A percentile compares a stretch with the other conserved stretches of the same genome.
Evolutionary conservation across 2,888 invertebrate genomes (phyloP).

Genomic region (Cataglyphis livida): DNA sequence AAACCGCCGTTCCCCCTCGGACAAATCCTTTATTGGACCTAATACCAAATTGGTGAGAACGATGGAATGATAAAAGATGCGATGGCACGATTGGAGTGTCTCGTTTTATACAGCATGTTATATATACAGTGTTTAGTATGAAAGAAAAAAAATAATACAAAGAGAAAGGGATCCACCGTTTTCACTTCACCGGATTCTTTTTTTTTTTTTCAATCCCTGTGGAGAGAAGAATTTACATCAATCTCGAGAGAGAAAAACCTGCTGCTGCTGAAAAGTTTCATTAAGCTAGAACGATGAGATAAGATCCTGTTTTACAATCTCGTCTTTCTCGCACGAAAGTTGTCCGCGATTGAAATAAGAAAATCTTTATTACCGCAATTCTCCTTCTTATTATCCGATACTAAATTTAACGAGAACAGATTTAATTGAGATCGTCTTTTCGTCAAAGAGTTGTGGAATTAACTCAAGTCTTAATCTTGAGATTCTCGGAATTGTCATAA

Average conservation of each 20-base stretch:
- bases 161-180: background rate
- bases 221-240: background rate
- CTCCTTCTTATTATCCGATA: background rate
- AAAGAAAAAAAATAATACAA: background rate
- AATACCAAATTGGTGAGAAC: slow-evolving; percentile 17
- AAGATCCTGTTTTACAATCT: background rate
- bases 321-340: slow-evolving; percentile 1
- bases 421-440: slow-evolving; percentile 29
- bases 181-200: background rate
- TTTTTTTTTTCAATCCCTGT: background rate
- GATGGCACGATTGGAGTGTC: background rate
- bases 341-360: background rate
- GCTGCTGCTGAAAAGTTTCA: slow-evolving; percentile 30
- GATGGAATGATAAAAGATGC: slow-evolving; percentile 10
- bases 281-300: background rate
- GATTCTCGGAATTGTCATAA: slow-evolving; percentile 13
- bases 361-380: background rate
- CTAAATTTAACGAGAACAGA: slow-evolving; percentile 23
- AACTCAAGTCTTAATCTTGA: slow-evolving; percentile 10
- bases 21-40: slow-evolving; percentile 21
- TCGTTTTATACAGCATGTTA: too few relatives aligned
- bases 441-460: slow-evolving; percentile 10
- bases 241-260: slow-evolving; percentile 7
- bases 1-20: background rate
- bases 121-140: background rate